Base-by-base conservation (phyloP, 30 jellyfish, hydroid and myxozoan species). In the Rhopilema esculentum region DNA sequence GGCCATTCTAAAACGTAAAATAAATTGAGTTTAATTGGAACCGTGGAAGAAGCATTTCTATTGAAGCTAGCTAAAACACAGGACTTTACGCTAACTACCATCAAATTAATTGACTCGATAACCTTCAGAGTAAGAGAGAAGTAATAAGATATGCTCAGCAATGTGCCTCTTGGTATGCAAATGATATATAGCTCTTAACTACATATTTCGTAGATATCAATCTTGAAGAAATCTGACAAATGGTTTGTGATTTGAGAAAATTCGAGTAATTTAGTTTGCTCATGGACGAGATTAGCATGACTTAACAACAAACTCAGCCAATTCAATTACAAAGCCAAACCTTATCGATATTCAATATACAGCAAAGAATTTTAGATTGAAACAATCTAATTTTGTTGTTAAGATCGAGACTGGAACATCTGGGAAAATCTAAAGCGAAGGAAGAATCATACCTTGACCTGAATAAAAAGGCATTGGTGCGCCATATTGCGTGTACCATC, bases 401-500 rank as follows among this genome's bases (percentile, higher is more conserved):
- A 40, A 40, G 9, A 40, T 40, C 57, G 12, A 6, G 12, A 12
- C 57, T 40, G 12, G 9, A 40, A 40, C n/a, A n/a, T n/a, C n/a
- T n/a, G n/a, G 57, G 6, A 40, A 6, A 40, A 40, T 2, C 12
- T 12, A 40, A 12, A 40, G 57, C 12, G 57, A 12, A 2, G 57
- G 31, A 25, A 2, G 31, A 20, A 19, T 4, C 83, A 29, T 52
- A 83, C 92, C 86, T 83, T 83, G 92, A 1, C 83, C 83, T 27
- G 92, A 83, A 49, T 83, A 83, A 22, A 83, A 70, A n/a, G 85
- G 92, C 77, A 83, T 71, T 18, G 92, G 92, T 0, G 84, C 51
- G 22, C 92, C 92, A 70, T 70, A 83, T 30, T 83, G 92, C 12
- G 89, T 32, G 65, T 89, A 89, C 86, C 89, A 76, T 49, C 97